Base-by-base conservation (phyloP, 2,797 vertebrate species). In the Lates japonicus region DNA sequence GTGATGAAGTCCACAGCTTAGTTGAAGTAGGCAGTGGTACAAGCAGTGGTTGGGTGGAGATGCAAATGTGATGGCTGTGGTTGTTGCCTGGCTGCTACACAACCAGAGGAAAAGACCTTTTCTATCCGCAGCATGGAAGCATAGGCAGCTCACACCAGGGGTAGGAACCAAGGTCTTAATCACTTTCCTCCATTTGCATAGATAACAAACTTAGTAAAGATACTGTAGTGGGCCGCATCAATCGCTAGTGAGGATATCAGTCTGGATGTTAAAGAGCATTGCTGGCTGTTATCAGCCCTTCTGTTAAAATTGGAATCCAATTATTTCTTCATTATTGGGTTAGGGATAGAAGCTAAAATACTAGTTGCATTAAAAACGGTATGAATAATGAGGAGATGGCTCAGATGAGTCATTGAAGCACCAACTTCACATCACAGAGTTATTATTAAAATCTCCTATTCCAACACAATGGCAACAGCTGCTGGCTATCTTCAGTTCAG, bases 121-220 rank as follows among this genome's bases (percentile, higher is more conserved):
- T 77, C 75, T 44, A 73, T 66, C 42, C 20, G 37, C 74, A 75
- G 61, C 52, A 46, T 51, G 39, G 68, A 79, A 3, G 60, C 39
- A 60, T 12, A 67, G 52, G 68, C 66, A 78, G 55, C 73, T 57
- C 70, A 77, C 67, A 78, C 42, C 35, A 57, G 51, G 66, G 68
- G 62, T 59, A 48, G 51, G 44, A 74, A 85, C 57, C 67, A 72
- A 68, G 66, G 19, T 68, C 65, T 70, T 75, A 88, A 87, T 90
- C 71, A 71, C 80, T 85, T 86, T 82, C 83, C 67, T 17, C 17
- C 54, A 85, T 94, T 92, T 95, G 84, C 88, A 92, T 91, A 84
- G 88, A 86, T 89, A 87, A 89, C 75, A 85, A 78, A 88, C 59
- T 80, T 77, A 41, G 61, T 52, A 52, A 54, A 80, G 82, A 92